Conservation (phyloP, 2,888 invertebrate species). For the Ennomos erosarius region DNA sequence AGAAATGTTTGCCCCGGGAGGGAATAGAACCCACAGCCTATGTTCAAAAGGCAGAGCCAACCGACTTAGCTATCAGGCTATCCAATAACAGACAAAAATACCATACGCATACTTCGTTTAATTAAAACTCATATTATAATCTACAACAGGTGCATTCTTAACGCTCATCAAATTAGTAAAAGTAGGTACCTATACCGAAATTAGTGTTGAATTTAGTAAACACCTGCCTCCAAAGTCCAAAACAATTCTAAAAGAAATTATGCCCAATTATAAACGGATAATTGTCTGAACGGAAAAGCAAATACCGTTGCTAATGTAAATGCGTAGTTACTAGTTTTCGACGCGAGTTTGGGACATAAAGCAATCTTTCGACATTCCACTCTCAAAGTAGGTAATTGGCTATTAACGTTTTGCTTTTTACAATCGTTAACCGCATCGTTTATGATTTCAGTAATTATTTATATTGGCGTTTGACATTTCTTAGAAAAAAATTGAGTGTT, state of each 20-base stretch:
- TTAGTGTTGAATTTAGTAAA: not conserved
- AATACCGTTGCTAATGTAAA: slow-evolving; percentile 39
- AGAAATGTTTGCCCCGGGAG: too few species aligned
- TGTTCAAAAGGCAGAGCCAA: too few species aligned
- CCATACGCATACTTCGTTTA: too few species aligned
- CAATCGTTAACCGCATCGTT: slow-evolving; percentile 34
- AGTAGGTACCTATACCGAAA: too few species aligned
- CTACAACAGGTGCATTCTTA: too few species aligned
- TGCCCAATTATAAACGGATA: slow-evolving; percentile 23
- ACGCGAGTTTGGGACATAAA: slow-evolving; percentile 25
- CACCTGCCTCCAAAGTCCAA: slow-evolving; percentile 12
- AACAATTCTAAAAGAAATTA: slow-evolving; percentile 5
- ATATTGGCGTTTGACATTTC: slow-evolving; percentile 19
- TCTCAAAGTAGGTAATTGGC: slow-evolving; percentile 43
- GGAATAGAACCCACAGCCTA: too few species aligned
- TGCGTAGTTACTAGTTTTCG: slow-evolving; percentile 36
- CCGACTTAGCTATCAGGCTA: too few species aligned
- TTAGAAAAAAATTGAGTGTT: not conserved
- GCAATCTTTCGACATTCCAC: slow-evolving; percentile 45
- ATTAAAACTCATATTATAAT: too few species aligned
- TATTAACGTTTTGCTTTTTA: slow-evolving; percentile 47
- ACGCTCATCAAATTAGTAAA: too few species aligned
- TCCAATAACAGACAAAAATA: too few species aligned
- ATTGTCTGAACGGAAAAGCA: slow-evolving; percentile 30
- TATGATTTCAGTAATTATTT: slow-evolving; percentile 32